Conservation (phyloP, 2,113 vertebrate species). For the Entomyzon cyanotis region DNA sequence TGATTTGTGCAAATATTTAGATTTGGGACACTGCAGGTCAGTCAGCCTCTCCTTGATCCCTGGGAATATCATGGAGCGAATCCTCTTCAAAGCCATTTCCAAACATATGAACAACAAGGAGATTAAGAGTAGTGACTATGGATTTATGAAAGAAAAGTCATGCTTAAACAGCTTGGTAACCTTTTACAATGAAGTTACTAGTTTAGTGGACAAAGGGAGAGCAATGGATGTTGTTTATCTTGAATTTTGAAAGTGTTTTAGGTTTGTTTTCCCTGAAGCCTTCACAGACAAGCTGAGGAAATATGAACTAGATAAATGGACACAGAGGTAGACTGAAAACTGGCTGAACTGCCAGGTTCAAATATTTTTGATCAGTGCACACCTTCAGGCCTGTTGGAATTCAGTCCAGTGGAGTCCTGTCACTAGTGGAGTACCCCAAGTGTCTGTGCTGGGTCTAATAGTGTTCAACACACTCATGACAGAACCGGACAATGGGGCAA, state of each 20-base stretch:
- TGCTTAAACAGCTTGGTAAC: background rate
- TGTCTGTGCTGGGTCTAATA: background rate
- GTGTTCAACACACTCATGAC: background rate
- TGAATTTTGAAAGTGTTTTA: background rate
- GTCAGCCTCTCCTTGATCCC: background rate
- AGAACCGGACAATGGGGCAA: background rate
- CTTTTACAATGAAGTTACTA: background rate
- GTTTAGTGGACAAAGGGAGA: background rate
- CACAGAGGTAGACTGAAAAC: background rate
- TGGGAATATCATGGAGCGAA: background rate
- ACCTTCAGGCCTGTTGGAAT: background rate
- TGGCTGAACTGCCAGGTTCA: background rate
- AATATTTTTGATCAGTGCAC: background rate
- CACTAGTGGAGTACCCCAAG: background rate
- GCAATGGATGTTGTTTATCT: background rate
- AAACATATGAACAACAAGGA: background rate
- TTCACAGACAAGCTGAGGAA: background rate
- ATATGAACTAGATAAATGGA: background rate
- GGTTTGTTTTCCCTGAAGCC: background rate
- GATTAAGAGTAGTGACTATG: background rate
- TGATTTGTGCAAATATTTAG: background rate
- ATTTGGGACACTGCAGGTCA: background rate
- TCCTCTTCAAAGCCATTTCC: background rate
- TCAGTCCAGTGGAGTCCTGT: background rate
- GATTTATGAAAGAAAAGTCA: background rate